Conservation (phyloP, 2,113 vertebrate genomes). For the Marmota monax region DNA sequence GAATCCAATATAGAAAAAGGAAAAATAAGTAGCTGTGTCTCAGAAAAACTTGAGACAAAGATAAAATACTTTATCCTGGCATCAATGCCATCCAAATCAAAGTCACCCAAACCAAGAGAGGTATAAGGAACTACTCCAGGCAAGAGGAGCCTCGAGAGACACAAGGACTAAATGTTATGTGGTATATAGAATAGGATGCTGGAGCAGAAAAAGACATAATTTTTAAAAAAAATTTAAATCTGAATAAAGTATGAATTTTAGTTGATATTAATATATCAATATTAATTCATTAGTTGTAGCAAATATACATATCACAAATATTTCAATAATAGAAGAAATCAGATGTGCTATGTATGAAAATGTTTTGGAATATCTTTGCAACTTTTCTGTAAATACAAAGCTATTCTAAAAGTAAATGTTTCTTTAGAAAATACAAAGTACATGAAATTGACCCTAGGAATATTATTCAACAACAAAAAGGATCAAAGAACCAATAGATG, state of each 20-base stretch:
- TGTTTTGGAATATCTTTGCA: not conserved
- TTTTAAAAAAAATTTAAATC: not conserved
- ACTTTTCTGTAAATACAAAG: not conserved
- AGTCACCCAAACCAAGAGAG: not conserved
- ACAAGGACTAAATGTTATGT: not conserved
- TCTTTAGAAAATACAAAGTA: not conserved
- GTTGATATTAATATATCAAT: not conserved
- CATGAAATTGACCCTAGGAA: not conserved
- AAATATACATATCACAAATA: not conserved
- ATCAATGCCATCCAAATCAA: not conserved
- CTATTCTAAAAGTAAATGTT: not conserved
- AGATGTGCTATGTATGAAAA: not conserved
- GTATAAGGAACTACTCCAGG: not conserved
- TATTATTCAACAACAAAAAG: not conserved
- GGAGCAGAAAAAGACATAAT: not conserved
- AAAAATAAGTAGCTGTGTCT: not conserved
- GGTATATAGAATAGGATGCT: not conserved
- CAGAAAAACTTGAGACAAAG: not conserved
- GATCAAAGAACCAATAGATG: not conserved
- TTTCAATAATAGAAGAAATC: not conserved
- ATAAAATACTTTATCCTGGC: not conserved
- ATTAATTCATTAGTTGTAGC: not conserved
- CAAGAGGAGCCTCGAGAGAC: not conserved
- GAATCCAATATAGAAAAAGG: not conserved
- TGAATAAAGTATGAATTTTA: not conserved